Conservation (phyloP, 1,140 invertebrate genomes). For the Zaprionus gabonicus region DNA sequence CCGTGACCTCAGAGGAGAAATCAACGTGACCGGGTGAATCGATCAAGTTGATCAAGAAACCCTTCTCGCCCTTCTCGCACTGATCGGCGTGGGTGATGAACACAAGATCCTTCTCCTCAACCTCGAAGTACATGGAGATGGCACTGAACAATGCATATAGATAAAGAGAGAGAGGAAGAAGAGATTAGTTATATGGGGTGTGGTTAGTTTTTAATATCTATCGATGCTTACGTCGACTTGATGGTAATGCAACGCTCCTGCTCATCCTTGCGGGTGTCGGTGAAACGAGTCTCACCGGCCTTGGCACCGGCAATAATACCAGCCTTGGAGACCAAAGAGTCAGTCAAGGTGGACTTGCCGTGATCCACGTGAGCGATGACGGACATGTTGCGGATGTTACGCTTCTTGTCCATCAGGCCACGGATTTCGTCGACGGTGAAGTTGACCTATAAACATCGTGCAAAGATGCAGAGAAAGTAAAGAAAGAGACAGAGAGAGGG, state of each 20-base stretch:
- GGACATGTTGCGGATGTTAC: conserved; percentile 99
- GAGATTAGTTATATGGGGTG: not conserved
- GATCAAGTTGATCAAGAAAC: conserved; percentile 99
- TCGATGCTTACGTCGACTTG: conserved; percentile 96
- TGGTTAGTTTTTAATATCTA: no score
- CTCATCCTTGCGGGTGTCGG: conserved; percentile 99
- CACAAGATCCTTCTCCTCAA: conserved; percentile 95
- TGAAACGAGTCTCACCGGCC: conserved; percentile 99
- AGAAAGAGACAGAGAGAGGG: conserved; percentile 16
- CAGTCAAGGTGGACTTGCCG: conserved; percentile 99
- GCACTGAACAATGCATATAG: conserved; percentile 87
- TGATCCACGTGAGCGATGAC: conserved; percentile 99
- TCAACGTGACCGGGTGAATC: conserved; percentile 99
- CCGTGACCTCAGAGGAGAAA: conserved; percentile 99
- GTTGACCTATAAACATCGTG: conserved; percentile 94
- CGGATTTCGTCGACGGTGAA: conserved; percentile 99
- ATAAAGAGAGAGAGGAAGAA: conserved; percentile 19
- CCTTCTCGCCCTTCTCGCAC: conserved; percentile 94
- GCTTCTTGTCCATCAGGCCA: conserved; percentile 99
- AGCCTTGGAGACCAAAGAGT: conserved; percentile 99
- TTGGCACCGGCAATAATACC: conserved; percentile 99
- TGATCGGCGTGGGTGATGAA: conserved; percentile 96
- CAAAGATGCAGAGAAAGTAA: conserved; percentile 3
- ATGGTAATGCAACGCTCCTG: conserved; percentile 99
- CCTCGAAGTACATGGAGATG: conserved; percentile 99